A percentile compares a stretch with the other conserved stretches of the same genome.
Evolutionary conservation across 1,140 invertebrate genomes (phyloP).

Genomic region (Hetaerina americana): DNA sequence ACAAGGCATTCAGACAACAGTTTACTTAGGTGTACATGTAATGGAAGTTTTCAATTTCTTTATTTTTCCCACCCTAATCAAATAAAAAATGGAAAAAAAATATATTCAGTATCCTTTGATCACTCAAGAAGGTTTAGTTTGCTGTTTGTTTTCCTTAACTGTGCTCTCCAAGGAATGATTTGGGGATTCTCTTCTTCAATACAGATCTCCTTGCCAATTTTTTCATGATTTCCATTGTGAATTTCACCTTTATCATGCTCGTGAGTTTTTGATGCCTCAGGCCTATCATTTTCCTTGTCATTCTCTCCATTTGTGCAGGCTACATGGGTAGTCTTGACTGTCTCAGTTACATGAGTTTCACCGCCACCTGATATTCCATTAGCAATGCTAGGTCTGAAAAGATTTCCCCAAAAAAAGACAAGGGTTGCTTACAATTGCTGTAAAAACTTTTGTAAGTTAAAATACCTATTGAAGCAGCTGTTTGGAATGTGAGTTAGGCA

Average conservation of each 20-base stretch:
- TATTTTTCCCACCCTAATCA: too few relatives aligned
- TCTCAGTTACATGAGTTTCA: background rate
- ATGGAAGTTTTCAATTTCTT: background rate
- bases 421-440: background rate
- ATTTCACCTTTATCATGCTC: conserved; percentile 10
- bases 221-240: conserved; percentile 15
- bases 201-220: conserved; percentile 33
- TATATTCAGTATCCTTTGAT: background rate
- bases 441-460: too few relatives aligned
- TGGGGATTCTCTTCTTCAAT: conserved; percentile 41
- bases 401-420: background rate
- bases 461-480: background rate
- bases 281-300: conserved; percentile 22
- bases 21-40: background rate
- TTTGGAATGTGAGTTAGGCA: background rate
- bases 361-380: background rate
- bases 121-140: conserved; percentile 59
- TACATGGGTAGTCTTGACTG: conserved; percentile 3
- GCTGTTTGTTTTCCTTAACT: conserved; percentile 77
- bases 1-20: background rate
- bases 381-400: background rate
- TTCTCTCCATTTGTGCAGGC: conserved; percentile 24
- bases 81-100: background rate
- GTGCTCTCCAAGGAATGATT: conserved; percentile 76
- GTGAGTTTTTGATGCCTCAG: conserved; percentile 7